Conservation (phyloP, 2,888 invertebrate genomes). For the Cheiracanthium punctorium region DNA sequence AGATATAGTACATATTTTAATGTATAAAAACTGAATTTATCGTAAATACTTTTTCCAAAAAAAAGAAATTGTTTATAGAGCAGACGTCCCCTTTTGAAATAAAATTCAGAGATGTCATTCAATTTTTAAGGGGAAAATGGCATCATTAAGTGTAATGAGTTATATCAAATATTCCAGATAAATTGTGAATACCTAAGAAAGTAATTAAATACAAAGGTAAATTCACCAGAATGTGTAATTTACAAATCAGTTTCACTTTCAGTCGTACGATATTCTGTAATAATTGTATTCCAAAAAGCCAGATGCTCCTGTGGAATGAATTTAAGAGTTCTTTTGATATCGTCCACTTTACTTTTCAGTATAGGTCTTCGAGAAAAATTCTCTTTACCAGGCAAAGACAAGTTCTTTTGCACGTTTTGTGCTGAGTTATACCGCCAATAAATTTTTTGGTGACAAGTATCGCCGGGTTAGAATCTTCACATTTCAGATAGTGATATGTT, state of each 20-base stretch:
- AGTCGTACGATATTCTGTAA: constrained; percentile 15
- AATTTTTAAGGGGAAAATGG: background rate
- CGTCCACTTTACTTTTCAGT: background rate
- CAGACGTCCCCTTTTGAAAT: background rate
- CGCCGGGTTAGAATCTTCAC: background rate
- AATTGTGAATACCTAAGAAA: constrained; percentile 5
- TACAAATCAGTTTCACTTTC: constrained; percentile 9
- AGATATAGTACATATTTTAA: constrained; percentile 12
- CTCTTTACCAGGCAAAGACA: background rate
- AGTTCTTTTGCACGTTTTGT: background rate
- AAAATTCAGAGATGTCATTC: constrained; percentile 4
- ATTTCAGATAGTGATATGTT: constrained; percentile 12
- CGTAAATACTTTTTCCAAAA: background rate
- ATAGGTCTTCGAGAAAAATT: background rate
- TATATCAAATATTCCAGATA: constrained; percentile 12
- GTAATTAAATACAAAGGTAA: constrained; percentile 5
- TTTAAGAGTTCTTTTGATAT: background rate
- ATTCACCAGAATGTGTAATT: constrained; percentile 11
- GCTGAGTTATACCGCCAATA: background rate
- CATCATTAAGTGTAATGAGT: background rate
- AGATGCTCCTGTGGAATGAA: background rate
- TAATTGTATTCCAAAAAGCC: constrained; percentile 8
- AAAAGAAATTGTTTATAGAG: background rate
- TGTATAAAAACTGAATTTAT: background rate
- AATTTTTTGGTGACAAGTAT: background rate